Base-by-base conservation (phyloP, 2,797 vertebrate species). In the Austrolebias charrua region DNA sequence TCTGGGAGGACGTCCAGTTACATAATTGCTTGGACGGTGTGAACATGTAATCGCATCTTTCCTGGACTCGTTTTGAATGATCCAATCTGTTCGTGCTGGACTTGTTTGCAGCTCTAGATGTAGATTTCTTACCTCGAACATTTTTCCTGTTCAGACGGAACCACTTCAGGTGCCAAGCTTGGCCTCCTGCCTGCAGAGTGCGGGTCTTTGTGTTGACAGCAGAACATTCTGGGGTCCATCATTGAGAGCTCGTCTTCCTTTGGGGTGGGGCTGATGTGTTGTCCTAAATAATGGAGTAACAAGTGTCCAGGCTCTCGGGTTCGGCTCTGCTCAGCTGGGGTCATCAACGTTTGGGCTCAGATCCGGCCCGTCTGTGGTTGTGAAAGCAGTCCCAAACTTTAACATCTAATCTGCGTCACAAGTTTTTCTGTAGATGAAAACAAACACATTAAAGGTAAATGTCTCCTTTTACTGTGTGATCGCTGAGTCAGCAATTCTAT, bases 251-350 rank as follows among this genome's bases (percentile, higher is more conserved):
- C 88, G 89, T 93, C 91, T 92, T 90, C 85, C 80, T 67, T 78
- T 83, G 84, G 85, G 9, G 54, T 29, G 40, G 54, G 85, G 82
- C 86, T 75, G 87, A 91, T 84, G 86, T 87, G 88, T 89, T 88
- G 86, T 89, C 86, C 87, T 93, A 90, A 92, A 93, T 93, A 92
- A 93, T 92, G 91, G 86, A 92, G 90, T 90, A 91, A 91, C 87
- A 88, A 92, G 89, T 90, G 84, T 91, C 91, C 86, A 82, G 83
- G 77, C 81, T 85, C 46, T 54, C 18, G 48, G 31, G 66, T 72
- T 66, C 81, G 66, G 83, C 83, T 85, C 81, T 82, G 79, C 78
- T 81, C 66, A 18, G 63, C 53, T 67, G 66, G 4, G 62, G 66
- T 53, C 56, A 68, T 80, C 74, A 28, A 1, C 73, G 55, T 76